phyloP scores from a whole-genome alignment of 2,113 vertebrate species.

The Thinocorus orbignyianus region DNA sequence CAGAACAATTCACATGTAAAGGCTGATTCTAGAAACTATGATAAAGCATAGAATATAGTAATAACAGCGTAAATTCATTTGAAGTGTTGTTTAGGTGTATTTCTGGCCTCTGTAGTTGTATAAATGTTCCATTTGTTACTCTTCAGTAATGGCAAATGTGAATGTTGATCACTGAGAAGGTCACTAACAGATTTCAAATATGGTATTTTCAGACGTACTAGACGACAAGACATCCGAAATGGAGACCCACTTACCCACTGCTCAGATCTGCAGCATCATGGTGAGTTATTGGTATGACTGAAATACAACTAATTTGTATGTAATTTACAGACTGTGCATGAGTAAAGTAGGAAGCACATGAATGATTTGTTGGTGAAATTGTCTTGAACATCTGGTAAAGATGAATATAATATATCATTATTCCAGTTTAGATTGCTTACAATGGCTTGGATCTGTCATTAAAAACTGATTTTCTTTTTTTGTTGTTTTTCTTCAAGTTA shows the following conservation, averaged over 20 bases:
- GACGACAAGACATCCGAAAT: slow-evolving; percentile 95
- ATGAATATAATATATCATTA: neutral
- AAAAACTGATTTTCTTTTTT: neutral
- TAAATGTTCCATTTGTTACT: neutral
- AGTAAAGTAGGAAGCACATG: neutral
- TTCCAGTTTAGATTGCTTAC: neutral
- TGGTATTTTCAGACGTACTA: slow-evolving; percentile 84
- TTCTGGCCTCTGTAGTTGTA: neutral
- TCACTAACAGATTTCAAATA: slow-evolving; percentile 31
- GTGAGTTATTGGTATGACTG: slow-evolving; percentile 69
- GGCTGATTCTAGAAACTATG: neutral
- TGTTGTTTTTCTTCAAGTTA: neutral
- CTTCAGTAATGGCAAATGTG: neutral
- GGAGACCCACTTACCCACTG: slow-evolving; percentile 97
- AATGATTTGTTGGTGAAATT: neutral
- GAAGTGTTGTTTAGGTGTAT: neutral
- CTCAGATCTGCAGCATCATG: slow-evolving; percentile 91
- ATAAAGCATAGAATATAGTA: neutral
- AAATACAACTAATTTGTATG: neutral
- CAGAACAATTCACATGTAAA: neutral
- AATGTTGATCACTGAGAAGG: neutral
- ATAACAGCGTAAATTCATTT: neutral
- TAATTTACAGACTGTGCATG: neutral
- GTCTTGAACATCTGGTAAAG: neutral
- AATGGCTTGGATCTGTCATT: neutral